Evolutionary conservation across 2,888 invertebrate genomes (phyloP), one percentile per base, ranked within the genome.

Genomic region (Beris morrisii): DNA sequence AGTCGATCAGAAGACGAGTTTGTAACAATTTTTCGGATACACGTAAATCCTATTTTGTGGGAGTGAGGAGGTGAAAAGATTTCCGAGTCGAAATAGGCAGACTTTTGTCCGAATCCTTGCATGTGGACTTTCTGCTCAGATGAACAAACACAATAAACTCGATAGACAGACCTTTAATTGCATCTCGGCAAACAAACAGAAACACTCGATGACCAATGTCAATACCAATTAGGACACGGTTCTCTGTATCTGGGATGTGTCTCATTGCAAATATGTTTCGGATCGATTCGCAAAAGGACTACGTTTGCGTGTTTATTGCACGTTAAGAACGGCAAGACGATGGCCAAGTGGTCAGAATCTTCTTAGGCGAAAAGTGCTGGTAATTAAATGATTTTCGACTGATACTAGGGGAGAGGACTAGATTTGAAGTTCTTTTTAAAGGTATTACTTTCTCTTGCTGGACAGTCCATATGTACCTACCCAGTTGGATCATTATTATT

Each of bases 121-220:
- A 64, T 59, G 32, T 61, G 58, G 48, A 56, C 53, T 67, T 67
- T 69, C 59, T 61, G 66, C 61, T 69, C 56, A 61, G 59, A 59
- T 69, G 65, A 15, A 44, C 59, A 69, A 69, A 69, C 67, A 69
- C 65, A 69, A 69, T 69, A 69, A 61, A 43, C 44, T 45, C 53
- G 15, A 15, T 59, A 12, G 59, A 55, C 58, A 64, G 59, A 61
- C 55, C 61, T 65, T 65, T 67, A 69, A 67, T 67, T 69, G 69
- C 65, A 67, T 69, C 67, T 69, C 46, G 30, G 59, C 57, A 67
- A 69, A 67, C 61, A 69, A 67, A 67, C 67, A 67, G 63, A 67
- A 65, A 69, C 65, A 69, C 64, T 69, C 65, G 63, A 65, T 69
- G 67, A 67, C 67, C 69, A 69, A 53, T 69, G 69, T 69, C 69